Base-by-base conservation (phyloP, 2,888 invertebrate genomes). In the Xestia ashworthii region DNA sequence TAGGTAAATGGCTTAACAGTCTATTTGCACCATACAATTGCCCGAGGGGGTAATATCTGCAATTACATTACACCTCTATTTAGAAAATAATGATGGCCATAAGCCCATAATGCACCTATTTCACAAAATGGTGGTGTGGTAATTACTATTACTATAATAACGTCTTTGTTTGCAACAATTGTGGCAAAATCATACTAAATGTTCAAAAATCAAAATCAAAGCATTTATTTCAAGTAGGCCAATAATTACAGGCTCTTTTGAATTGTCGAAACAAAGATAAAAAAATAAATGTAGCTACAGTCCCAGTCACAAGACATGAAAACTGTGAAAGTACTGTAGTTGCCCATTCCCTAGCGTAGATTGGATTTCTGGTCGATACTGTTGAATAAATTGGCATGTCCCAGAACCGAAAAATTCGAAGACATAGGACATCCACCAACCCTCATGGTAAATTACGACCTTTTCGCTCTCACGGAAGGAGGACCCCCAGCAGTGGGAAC, bases 11-110 rank as follows among this genome's bases (percentile, higher is more conserved):
- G 41, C 44, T 53, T 32, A 14, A 62, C n/a, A 65, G 55, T 44
- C 72, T 55, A 64, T 80, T 44, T 58, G 58, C 66, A 5, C 44
- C n/a, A 46, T 50, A 32, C 14, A 14, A 55, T 22, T 22, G 22
- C 46, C 19, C 38, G 5, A 44, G 22, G 25, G 48, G 3, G 38
- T 46, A 46, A 74, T 66, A 38, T 50, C 19, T 50, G 81, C 38
- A 60, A 66, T 80, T 58, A n/a, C 38, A 80, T 72, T 66, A 46
- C 6, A 38, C 41, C 8, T 66, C 11, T 66, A 16, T 8, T 32
- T 32, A 53, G 38, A 81, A 53, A 41, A 50, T 81, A 79, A 81
- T 67, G n/a, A 46, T 48, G 6, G 50, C n/a, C 22, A 53, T 81
- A 25, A n/a, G 6, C 46, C n/a, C 22, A 53, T 81, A 25, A n/a